phyloP scores from a whole-genome alignment of 2,797 vertebrate species.

The Megaceryle alcyon region DNA sequence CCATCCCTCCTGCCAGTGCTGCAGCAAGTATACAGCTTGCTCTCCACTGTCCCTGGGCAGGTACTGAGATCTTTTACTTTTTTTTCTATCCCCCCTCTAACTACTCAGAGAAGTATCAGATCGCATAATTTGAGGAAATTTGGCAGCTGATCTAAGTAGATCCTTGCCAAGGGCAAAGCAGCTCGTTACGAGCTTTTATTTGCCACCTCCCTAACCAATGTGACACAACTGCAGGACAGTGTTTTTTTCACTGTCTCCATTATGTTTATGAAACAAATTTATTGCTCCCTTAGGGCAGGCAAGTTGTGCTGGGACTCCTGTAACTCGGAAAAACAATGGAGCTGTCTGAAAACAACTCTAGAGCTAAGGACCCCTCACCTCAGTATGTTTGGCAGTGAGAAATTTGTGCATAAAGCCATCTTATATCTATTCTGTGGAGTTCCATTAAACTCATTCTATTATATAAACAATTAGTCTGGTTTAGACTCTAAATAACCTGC shows the following conservation, averaged over 20 bases:
- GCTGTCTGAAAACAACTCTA: neutral
- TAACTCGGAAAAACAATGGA: neutral
- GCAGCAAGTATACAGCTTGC: neutral
- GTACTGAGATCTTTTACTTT: neutral
- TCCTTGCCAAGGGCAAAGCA: neutral
- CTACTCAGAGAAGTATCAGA: neutral
- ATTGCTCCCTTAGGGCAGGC: neutral
- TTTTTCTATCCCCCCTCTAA: neutral
- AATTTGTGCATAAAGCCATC: neutral
- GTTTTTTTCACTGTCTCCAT: neutral
- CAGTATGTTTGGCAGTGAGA: neutral
- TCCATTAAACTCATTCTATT: neutral
- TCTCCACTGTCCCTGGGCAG: too few species aligned
- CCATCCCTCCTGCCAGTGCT: neutral
- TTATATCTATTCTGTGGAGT: neutral
- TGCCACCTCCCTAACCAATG: accelerated
- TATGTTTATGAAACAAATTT: neutral
- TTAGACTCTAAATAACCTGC: neutral
- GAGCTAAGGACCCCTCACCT: neutral
- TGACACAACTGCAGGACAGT: neutral
- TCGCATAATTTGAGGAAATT: neutral
- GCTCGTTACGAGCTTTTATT: neutral
- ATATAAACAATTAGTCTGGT: neutral
- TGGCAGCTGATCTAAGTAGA: neutral
- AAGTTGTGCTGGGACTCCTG: neutral